These are phyloP conservation scores for Bradypodion pumilum DNA, from an alignment of 2,797 vertebrate genomes.

Conservation along the genomic window DNA sequence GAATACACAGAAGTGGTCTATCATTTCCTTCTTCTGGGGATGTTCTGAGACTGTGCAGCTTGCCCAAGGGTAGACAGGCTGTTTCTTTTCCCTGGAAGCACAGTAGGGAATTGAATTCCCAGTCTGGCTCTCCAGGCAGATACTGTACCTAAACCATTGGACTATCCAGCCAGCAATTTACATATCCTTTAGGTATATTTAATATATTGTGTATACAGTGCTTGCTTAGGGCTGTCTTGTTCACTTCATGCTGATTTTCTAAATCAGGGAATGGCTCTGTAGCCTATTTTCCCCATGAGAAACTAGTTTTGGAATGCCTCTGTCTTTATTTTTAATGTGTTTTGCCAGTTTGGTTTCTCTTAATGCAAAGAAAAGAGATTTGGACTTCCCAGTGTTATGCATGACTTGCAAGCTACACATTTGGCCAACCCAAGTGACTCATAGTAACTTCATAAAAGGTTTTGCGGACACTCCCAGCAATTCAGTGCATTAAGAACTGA, in stretches of 20 bases:
- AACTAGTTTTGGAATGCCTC: background rate
- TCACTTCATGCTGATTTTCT: background rate
- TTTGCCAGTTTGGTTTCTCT: background rate
- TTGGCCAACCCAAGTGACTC: background rate
- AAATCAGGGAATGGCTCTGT: background rate
- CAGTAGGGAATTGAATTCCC: no score
- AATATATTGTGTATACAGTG: background rate
- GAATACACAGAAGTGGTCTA: no score
- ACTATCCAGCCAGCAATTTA: no score
- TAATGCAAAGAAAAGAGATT: background rate
- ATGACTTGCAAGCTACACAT: background rate
- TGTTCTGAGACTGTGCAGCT: no score
- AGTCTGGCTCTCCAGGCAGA: no score
- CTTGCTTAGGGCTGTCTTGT: background rate
- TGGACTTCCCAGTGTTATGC: background rate
- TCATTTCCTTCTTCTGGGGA: no score
- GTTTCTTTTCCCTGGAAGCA: no score
- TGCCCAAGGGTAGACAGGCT: no score
- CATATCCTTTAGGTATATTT: background rate
- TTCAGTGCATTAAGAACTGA: no score
- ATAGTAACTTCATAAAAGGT: background rate
- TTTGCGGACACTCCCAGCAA: background rate
- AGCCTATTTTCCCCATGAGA: background rate
- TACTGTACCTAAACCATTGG: no score
- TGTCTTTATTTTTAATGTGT: background rate